Base-by-base conservation (phyloP, 2,888 invertebrate species). In the Parnassius glacialis region DNA sequence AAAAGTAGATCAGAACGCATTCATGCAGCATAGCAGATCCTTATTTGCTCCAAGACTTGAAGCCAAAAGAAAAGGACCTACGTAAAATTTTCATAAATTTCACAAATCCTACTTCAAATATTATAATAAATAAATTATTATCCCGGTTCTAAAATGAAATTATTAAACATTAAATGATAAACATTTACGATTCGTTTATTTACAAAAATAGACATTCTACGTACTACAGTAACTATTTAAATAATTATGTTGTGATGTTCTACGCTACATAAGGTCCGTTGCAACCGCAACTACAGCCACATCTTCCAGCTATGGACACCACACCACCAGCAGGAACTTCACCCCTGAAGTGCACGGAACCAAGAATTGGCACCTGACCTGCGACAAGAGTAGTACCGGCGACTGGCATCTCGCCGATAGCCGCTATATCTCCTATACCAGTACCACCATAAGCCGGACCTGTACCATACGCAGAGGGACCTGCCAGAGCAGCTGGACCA, bases 321-420 rank as follows among this genome's bases (percentile, higher is more conserved):
- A 68, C 63, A 54, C 76, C 78, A 48, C 67, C 68, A 61, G 78
- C 78, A 43, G 72, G 71, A 42, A 77, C 72, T 42, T 58, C 58
- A 12, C 80, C 79, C 25, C 68, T 65, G 72, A 77, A 77, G 16
- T 70, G 69, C 34, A 79, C 80, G n/a, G 74, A 70, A 57, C 76
- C 75, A 47, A 74, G 69, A 55, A 75, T 71, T 52, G 76, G 78
- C 55, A 78, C 71, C 59, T 72, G 72, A 51, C 79, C 77, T 10
- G 69, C 69, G 50, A 78, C 72, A 61, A 70, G 67, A 42, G 76
- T 74, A 52, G 67, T 70, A 64, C 78, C 70, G 56, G 65, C 57
- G 42, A 73, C 68, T 53, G 69, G 71, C 59, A 79, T 66, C 62
- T 73, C 73, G n/a, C 76, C 70, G 9, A 71, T 66, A 54, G 71